A percentile compares a stretch with the other conserved stretches of the same genome.
phyloP scores from a whole-genome alignment of 2,888 invertebrate species.

The Schrankia costaestrigalis region DNA sequence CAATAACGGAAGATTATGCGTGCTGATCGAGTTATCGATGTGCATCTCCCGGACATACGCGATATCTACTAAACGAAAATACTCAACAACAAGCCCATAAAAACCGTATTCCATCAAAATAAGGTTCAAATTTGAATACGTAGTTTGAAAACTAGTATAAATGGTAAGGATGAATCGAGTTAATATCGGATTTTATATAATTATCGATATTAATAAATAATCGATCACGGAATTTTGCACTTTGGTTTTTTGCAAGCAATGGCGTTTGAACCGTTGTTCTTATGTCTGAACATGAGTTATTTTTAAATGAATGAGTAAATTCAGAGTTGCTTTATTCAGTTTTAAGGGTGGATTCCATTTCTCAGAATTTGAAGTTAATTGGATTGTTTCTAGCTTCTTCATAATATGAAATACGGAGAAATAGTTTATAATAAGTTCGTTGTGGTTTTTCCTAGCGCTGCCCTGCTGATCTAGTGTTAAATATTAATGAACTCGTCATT shows the following conservation, averaged over 20 bases:
- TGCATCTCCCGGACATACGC: conserved; percentile 65
- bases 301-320: too few relatives aligned
- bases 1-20: conserved; percentile 48
- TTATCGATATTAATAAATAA: conserved; percentile 45
- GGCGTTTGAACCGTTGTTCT: too few relatives aligned
- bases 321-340: background rate
- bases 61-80: conserved; percentile 34
- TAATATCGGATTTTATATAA: conserved; percentile 52
- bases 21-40: conserved; percentile 68
- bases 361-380: conserved; percentile 3
- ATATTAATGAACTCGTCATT: conserved; percentile 13
- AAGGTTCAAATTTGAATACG: conserved; percentile 25
- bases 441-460: conserved; percentile 1
- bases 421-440: conserved; percentile 1
- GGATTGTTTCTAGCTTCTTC: conserved; percentile 3
- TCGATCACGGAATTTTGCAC: conserved; percentile 23
- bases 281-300: too few relatives aligned
- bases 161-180: conserved; percentile 46
- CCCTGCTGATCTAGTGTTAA: background rate
- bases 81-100: conserved; percentile 14
- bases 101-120: conserved; percentile 6
- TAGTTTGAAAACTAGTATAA: conserved; percentile 8
- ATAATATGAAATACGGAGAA: conserved; percentile 4
- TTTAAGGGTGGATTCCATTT: background rate
- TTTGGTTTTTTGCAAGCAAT: too few relatives aligned